These are phyloP conservation scores for Sarcophaga variegata DNA, from an alignment of 2,888 invertebrate genomes.

Conservation along the genomic window DNA sequence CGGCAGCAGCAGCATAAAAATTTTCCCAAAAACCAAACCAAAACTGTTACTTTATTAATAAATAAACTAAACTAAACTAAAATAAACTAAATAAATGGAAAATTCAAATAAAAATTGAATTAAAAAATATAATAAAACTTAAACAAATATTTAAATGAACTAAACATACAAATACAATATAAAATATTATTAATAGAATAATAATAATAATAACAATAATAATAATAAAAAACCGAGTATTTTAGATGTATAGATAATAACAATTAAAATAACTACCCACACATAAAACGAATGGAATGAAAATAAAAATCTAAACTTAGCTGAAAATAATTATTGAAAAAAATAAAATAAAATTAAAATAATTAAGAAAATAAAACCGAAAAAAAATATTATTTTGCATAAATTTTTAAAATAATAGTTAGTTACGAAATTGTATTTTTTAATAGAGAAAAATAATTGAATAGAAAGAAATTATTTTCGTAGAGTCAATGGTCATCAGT, in stretches of 20 bases:
- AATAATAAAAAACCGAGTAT: conserved; percentile 1
- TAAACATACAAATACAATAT: too few relatives aligned
- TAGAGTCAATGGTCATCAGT: conserved; percentile 15
- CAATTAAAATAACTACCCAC: conserved; percentile 39
- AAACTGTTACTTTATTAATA: conserved; percentile 41
- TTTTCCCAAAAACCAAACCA: conserved; percentile 10
- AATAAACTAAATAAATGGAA: not conserved
- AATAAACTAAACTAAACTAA: conserved; percentile 18
- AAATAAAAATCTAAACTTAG: conserved; percentile 17
- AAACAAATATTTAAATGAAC: too few relatives aligned
- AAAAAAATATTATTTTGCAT: too few relatives aligned
- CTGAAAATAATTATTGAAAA: not conserved
- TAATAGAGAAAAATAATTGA: conserved; percentile 39
- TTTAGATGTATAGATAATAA: conserved; percentile 42
- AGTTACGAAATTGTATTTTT: conserved; percentile 53
- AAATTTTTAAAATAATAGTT: conserved; percentile 15
- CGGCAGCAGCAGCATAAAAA: conserved; percentile 32
- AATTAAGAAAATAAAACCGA: too few relatives aligned
- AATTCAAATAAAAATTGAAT: conserved; percentile 32
- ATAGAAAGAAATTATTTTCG: conserved; percentile 45
- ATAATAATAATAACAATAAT: not conserved
- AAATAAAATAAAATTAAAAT: too few relatives aligned
- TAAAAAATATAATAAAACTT: not conserved
- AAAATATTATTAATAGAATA: too few relatives aligned
- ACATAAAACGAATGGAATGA: conserved; percentile 18